Base-by-base conservation (phyloP, 2,113 vertebrate genomes). In the Paramormyrops kingsleyae region DNA sequence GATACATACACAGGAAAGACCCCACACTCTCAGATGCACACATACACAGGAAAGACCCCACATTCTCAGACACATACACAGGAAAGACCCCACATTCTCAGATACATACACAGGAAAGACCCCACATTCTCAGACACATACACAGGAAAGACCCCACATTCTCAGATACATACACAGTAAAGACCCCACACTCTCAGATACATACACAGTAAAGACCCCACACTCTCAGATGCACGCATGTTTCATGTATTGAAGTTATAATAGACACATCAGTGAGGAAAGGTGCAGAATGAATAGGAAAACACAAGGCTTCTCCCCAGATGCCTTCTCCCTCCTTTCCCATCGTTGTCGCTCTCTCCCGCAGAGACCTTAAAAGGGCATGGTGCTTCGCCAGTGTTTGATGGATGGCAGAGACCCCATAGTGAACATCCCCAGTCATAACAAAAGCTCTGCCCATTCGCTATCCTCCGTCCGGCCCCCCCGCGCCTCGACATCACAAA, bases 341-440 rank as follows among this genome's bases (percentile, higher is more conserved):
- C 35, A 7, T 5, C 31, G 15, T 4, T 42, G 10, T 56, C 0
- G 24, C 27, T 19, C n/a, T 56, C 50, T 53, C n/a, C 50, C 12
- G 31, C n/a, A 47, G 53, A 31, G 49, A 42, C 85, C 85, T 53
- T 87, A 87, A 53, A 87, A 87, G 85, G 85, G 47, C 85, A 87
- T 56, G 17, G 85, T 87, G 85, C 85, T 10, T 9, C n/a, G 0
- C 15, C 35, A 5, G 53, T 27, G 24, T 56, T 35, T 87, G 50
- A 87, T 56, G 50, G n/a, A 87, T 87, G 50, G 50, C 85, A 87
- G 85, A 56, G 27, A 17, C 85, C 19, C n/a, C 84, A 84, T 9
- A 19, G 21, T 53, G 50, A 35, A 53, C 85, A 87, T 87, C 27
- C 7, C 85, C 50, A 53, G 85, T 56, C 85, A 87, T 87, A 53